These are phyloP conservation scores for Sinotaia quadrata DNA, from an alignment of 2,888 invertebrate genomes.

Conservation along the genomic window DNA sequence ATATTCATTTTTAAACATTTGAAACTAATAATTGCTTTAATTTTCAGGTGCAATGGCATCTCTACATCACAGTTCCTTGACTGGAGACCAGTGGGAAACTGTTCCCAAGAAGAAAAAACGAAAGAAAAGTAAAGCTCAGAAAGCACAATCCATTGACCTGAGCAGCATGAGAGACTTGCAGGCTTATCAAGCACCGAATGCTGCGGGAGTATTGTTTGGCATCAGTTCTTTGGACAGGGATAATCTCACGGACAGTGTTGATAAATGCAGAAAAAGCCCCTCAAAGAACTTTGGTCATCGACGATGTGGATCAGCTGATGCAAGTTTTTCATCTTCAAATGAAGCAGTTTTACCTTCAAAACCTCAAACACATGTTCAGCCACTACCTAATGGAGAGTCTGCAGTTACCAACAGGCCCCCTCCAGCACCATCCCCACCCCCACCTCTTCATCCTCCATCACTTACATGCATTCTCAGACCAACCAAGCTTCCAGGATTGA, in stretches of 20 bases:
- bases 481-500: too few species aligned
- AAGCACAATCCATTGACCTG: neutral
- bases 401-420: neutral
- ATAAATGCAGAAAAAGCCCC: neutral
- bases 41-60: neutral
- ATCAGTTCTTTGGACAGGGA: neutral
- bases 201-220: slow-evolving; percentile 5
- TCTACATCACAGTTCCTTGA: neutral
- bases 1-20: too few species aligned
- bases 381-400: neutral
- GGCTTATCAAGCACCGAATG: neutral
- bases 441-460: neutral
- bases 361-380: neutral
- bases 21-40: too few species aligned
- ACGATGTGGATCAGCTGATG: slow-evolving; percentile 19
- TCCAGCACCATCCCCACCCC: neutral
- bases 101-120: slow-evolving; percentile 22
- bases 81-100: neutral
- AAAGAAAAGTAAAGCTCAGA: slow-evolving; percentile 20
- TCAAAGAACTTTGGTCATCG: neutral
- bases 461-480: neutral
- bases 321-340: too few species aligned
- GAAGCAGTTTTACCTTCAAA: too few species aligned
- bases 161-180: neutral
- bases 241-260: neutral